These are phyloP conservation scores for Diachasmimorpha longicaudata DNA, from an alignment of 1,140 invertebrate genomes.

Conservation along the genomic window DNA sequence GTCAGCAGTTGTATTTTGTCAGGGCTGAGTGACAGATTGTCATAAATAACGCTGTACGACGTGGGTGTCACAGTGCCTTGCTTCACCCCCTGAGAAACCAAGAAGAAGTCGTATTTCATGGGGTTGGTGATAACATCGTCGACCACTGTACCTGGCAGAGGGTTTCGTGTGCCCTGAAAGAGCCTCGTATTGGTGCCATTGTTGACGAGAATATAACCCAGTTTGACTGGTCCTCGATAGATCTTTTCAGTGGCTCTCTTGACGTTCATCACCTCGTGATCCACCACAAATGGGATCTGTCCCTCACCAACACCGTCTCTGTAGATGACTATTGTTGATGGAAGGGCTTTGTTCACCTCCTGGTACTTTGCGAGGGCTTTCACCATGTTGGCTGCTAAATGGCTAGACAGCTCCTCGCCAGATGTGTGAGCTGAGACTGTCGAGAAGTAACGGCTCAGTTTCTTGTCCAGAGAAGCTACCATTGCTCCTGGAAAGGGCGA, in stretches of 20 bases:
- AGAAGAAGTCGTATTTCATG: conserved; percentile 80
- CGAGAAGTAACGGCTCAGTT: conserved; percentile 73
- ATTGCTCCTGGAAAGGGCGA: conserved; percentile 62
- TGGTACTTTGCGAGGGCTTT: conserved; percentile 67
- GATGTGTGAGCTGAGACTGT: conserved; percentile 72
- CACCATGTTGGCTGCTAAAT: conserved; percentile 68
- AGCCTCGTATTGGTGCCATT: conserved; percentile 76
- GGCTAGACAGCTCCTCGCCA: conserved; percentile 75
- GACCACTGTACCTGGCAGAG: conserved; percentile 83
- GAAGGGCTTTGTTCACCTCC: conserved; percentile 62
- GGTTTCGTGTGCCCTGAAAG: conserved; percentile 72
- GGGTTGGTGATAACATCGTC: conserved; percentile 85
- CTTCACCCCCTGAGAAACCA: conserved; percentile 77
- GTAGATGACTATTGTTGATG: conserved; percentile 71
- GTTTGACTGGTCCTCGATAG: conserved; percentile 63
- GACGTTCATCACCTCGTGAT: conserved; percentile 68
- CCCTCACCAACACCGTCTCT: conserved; percentile 87
- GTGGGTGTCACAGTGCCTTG: conserved; percentile 86
- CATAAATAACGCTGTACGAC: conserved; percentile 78
- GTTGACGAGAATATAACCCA: conserved; percentile 77
- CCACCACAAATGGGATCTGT: conserved; percentile 72
- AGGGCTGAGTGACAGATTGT: conserved; percentile 67
- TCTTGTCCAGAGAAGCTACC: conserved; percentile 76
- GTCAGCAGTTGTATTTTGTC: conserved; percentile 77
- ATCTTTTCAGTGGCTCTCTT: conserved; percentile 63